Evolutionary conservation across 2,797 vertebrate species (phyloP).

Genomic region (Gymnocypris eckloni): DNA sequence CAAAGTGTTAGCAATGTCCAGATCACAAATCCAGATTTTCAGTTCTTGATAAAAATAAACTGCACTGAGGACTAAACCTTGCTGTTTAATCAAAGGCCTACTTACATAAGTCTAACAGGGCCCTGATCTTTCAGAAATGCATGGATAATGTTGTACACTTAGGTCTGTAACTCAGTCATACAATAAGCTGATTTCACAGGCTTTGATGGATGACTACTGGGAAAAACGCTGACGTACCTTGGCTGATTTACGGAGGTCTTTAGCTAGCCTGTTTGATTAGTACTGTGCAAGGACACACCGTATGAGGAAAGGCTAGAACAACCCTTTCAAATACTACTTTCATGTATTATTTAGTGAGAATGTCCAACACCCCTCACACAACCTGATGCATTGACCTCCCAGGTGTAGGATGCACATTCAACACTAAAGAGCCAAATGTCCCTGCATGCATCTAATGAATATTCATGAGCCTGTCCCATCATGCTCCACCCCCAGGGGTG

Average conservation of each 20-base stretch:
- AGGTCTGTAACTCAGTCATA: not conserved
- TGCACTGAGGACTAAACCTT: not conserved
- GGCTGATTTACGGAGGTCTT: conserved; percentile 27
- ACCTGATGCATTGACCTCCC: conserved; percentile 33
- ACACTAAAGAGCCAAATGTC: conserved; percentile 46
- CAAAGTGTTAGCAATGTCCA: too few species aligned
- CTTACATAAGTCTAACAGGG: not conserved
- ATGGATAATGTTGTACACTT: not conserved
- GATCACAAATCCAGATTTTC: not conserved
- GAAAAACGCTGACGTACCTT: conserved; percentile 34
- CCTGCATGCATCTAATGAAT: conserved; percentile 36
- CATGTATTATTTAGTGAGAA: conserved; percentile 37
- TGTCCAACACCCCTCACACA: conserved; percentile 33
- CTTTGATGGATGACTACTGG: conserved; percentile 3
- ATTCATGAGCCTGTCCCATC: conserved; percentile 34
- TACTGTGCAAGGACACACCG: conserved; percentile 20
- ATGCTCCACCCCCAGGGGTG: conserved; percentile 23
- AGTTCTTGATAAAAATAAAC: not conserved
- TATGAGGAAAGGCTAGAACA: conserved; percentile 27
- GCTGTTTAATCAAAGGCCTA: not conserved
- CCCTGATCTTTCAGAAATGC: not conserved
- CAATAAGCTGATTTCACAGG: conserved; percentile 19
- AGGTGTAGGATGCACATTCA: conserved; percentile 33
- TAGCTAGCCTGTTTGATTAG: conserved; percentile 20
- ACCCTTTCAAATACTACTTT: conserved; percentile 33